Conservation (phyloP, 2,113 vertebrate genomes). For the Elephas maximus region DNA sequence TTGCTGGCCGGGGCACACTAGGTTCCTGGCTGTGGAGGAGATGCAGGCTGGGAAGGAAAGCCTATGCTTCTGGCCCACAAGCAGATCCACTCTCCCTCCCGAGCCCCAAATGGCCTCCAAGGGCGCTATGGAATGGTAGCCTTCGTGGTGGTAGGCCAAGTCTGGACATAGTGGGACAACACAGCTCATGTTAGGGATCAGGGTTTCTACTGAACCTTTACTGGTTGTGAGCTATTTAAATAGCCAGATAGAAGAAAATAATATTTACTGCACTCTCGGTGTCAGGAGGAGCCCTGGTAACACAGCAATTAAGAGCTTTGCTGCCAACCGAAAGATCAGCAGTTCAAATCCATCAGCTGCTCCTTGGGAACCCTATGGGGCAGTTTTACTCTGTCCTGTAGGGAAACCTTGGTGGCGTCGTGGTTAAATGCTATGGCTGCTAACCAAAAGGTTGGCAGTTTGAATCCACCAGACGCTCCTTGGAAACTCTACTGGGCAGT, state of each 20-base stretch:
- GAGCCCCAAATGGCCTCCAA: background rate
- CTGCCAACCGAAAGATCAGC: no score
- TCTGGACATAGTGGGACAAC: background rate
- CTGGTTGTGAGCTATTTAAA: background rate
- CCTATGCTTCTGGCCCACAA: background rate
- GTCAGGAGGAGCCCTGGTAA: no score
- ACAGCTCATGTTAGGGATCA: background rate
- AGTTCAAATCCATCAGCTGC: no score
- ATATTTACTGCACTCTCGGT: background rate
- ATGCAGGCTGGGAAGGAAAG: background rate
- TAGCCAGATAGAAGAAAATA: background rate
- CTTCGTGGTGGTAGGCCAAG: background rate
- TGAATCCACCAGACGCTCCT: no score
- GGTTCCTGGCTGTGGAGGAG: background rate
- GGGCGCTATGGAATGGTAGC: background rate
- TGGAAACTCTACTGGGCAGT: no score
- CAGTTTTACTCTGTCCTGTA: no score
- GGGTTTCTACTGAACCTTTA: background rate
- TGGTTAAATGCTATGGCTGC: no score
- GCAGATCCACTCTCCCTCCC: background rate
- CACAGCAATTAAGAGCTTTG: no score
- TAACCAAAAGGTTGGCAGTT: no score
- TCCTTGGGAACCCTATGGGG: no score
- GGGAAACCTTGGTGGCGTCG: no score
- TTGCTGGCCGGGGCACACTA: background rate